Conservation (phyloP, 2,888 invertebrate species). For the Noctua janthina region DNA sequence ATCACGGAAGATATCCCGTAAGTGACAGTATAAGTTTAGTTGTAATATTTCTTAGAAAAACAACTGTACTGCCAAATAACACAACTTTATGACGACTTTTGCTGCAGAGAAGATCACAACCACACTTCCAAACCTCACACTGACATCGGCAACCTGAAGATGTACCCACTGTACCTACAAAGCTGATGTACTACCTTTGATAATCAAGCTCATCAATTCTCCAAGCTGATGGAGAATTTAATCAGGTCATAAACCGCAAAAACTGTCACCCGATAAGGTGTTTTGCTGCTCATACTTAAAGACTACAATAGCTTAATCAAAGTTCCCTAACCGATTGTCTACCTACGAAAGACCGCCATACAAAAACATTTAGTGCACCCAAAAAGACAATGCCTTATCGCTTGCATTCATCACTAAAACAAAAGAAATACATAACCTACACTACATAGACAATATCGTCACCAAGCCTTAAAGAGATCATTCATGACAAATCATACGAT, state of each 20-base stretch:
- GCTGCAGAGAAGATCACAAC: background rate
- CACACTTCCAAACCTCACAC: background rate
- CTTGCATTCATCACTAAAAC: conserved; percentile 60
- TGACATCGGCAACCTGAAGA: background rate
- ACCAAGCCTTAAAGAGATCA: conserved; percentile 60
- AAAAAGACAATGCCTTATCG: conserved; percentile 62
- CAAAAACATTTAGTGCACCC: conserved; percentile 60
- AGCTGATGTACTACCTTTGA: background rate
- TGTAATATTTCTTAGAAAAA: too few species aligned
- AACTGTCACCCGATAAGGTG: background rate
- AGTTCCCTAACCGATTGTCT: conserved; percentile 43
- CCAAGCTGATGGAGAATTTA: background rate
- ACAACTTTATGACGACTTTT: background rate
- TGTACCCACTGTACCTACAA: background rate
- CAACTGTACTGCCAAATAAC: too few species aligned
- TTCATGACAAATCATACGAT: conserved; percentile 59
- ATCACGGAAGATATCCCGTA: too few species aligned
- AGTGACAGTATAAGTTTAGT: too few species aligned
- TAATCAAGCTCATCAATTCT: too few species aligned
- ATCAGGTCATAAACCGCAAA: conserved; percentile 4
- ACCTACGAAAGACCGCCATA: conserved; percentile 15
- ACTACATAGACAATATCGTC: conserved; percentile 59
- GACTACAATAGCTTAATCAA: conserved; percentile 19
- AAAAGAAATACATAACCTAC: conserved; percentile 60
- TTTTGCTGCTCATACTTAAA: background rate